These are phyloP conservation scores for Siniperca obscura DNA, from an alignment of 2,797 vertebrate genomes.

Conservation along the genomic window DNA sequence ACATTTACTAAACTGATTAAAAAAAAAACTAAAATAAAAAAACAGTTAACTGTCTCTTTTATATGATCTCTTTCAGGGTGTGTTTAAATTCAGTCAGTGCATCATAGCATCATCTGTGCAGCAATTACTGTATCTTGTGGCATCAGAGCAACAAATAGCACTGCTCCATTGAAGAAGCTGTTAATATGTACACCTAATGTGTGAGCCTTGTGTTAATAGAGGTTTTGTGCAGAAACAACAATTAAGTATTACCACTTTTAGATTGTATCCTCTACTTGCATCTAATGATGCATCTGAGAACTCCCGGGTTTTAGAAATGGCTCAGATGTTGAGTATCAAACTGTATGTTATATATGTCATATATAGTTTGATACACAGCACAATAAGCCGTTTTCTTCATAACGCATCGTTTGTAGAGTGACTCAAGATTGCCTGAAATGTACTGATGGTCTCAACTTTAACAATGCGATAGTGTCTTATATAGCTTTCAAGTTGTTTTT, in stretches of 20 bases:
- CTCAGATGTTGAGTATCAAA: conserved; percentile 87
- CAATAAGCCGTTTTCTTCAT: conserved; percentile 78
- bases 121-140: neutral
- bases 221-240: neutral
- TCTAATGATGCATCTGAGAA: neutral
- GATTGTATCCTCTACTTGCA: neutral
- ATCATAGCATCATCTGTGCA: neutral
- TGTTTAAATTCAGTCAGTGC: neutral
- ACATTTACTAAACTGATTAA: neutral
- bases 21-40: neutral
- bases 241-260: conserved; percentile 2
- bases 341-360: conserved; percentile 77
- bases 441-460: neutral
- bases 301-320: conserved; percentile 59
- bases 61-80: neutral
- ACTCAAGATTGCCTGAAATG: neutral
- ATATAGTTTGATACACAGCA: conserved; percentile 90
- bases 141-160: neutral
- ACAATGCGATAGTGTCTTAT: neutral
- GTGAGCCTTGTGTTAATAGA: neutral
- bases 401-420: conserved; percentile 1
- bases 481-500: neutral
- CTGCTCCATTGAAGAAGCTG: neutral
- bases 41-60: neutral
- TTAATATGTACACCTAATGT: neutral